Conservation (phyloP, 1,140 invertebrate genomes). For the Anastrepha ludens region DNA sequence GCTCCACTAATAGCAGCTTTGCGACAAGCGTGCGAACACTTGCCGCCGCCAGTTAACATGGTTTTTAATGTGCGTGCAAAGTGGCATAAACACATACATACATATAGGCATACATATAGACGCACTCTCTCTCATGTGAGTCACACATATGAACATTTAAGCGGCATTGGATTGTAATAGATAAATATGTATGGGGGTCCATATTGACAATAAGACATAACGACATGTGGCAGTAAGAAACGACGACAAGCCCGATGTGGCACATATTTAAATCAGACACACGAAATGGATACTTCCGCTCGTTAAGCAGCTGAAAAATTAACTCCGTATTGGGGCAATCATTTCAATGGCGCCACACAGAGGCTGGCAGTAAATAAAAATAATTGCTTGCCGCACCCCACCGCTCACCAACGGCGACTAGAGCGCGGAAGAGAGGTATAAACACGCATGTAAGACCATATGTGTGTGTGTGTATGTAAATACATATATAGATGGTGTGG, state of each 20-base stretch:
- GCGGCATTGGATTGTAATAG: constrained; percentile 4
- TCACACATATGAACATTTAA: background rate
- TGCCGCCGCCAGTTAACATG: constrained; percentile 39
- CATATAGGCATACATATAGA: background rate
- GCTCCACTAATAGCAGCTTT: background rate
- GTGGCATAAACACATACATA: background rate
- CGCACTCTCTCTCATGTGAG: background rate
- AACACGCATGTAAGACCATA: background rate
- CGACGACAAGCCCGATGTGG: constrained; percentile 30
- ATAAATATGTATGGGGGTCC: background rate
- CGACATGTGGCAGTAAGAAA: constrained; percentile 9
- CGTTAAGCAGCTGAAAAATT: constrained; percentile 73
- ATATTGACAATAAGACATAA: background rate
- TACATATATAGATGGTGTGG: background rate
- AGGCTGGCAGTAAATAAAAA: constrained; percentile 56
- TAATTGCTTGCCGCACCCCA: constrained; percentile 54
- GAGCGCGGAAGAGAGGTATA: background rate
- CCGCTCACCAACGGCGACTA: background rate
- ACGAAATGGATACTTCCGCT: constrained; percentile 72
- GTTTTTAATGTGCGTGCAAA: constrained; percentile 41
- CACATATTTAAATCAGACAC: constrained; percentile 67
- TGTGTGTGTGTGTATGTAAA: background rate
- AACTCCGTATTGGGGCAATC: constrained; percentile 61
- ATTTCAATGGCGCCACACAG: constrained; percentile 56
- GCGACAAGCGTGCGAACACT: constrained; percentile 35